phyloP scores from a whole-genome alignment of 2,797 vertebrate species.

The Macropodus opercularis region DNA sequence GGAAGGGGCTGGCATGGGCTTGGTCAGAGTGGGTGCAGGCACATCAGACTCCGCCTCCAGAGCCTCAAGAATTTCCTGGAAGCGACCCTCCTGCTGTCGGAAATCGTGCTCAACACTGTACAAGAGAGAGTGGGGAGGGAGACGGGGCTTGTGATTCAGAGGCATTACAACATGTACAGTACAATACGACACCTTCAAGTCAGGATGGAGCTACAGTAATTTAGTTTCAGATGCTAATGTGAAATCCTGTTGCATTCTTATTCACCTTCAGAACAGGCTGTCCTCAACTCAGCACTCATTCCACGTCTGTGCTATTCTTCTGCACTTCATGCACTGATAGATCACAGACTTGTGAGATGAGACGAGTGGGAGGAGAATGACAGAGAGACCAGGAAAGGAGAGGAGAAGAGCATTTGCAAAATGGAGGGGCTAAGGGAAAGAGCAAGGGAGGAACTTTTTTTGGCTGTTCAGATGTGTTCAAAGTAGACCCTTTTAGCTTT shows the following conservation, averaged over 20 bases:
- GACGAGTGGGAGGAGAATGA: conserved; percentile 48
- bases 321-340: conserved; percentile 54
- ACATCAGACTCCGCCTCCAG: conserved; percentile 80
- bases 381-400: conserved; percentile 30
- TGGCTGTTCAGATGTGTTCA: conserved; percentile 61
- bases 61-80: conserved; percentile 85
- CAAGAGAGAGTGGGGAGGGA: conserved; percentile 37
- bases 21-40: conserved; percentile 62
- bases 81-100: conserved; percentile 92
- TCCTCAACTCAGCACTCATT: conserved; percentile 50
- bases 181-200: conserved; percentile 24
- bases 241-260: conserved; percentile 33
- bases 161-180: too few species aligned
- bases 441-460: conserved; percentile 42
- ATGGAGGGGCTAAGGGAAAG: conserved; percentile 47
- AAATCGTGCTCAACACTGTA: conserved; percentile 97
- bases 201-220: conserved; percentile 2
- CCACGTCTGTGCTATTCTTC: conserved; percentile 56
- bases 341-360: conserved; percentile 64
- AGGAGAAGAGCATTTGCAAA: conserved; percentile 45
- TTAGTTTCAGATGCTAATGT: conserved; percentile 28
- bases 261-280: conserved; percentile 27
- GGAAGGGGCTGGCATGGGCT: conserved; percentile 41
- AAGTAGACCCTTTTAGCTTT: conserved; percentile 66
- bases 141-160: too few species aligned